These are phyloP conservation scores for Stichopus horrens DNA, from an alignment of 53 echinoderm and acorn worm genomes.

Conservation along the genomic window DNA sequence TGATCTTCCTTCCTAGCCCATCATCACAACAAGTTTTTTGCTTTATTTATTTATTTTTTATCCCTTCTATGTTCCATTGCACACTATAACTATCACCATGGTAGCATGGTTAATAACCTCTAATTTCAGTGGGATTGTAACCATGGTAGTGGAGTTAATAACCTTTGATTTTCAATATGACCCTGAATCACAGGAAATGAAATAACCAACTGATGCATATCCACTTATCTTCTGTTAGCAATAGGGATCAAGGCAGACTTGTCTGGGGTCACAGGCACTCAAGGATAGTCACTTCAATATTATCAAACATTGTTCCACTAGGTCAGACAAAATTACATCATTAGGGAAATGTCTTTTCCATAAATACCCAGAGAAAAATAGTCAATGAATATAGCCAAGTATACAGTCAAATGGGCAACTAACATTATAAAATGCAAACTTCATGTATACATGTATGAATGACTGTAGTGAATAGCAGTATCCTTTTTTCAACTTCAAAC, in stretches of 20 bases:
- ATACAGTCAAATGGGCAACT: too few relatives aligned
- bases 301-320: constrained; percentile 33
- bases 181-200: constrained; percentile 44
- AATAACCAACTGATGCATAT: constrained; percentile 38
- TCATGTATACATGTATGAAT: too few relatives aligned
- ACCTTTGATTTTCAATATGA: constrained; percentile 39
- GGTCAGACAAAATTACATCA: background rate
- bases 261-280: background rate
- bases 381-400: too few relatives aligned
- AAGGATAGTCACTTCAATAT: background rate
- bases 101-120: too few relatives aligned
- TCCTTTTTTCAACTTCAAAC: too few relatives aligned
- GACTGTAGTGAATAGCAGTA: too few relatives aligned
- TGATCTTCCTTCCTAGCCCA: too few relatives aligned
- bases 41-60: too few relatives aligned
- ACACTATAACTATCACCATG: too few relatives aligned
- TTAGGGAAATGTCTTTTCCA: constrained; percentile 14
- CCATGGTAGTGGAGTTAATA: background rate
- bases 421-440: too few relatives aligned
- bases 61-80: too few relatives aligned
- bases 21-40: too few relatives aligned
- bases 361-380: background rate
- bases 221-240: background rate
- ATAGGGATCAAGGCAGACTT: constrained; percentile 18
- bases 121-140: background rate